phyloP scores from a whole-genome alignment of 92 coral and sea anemone genomes.

The Phenganax marumi region DNA sequence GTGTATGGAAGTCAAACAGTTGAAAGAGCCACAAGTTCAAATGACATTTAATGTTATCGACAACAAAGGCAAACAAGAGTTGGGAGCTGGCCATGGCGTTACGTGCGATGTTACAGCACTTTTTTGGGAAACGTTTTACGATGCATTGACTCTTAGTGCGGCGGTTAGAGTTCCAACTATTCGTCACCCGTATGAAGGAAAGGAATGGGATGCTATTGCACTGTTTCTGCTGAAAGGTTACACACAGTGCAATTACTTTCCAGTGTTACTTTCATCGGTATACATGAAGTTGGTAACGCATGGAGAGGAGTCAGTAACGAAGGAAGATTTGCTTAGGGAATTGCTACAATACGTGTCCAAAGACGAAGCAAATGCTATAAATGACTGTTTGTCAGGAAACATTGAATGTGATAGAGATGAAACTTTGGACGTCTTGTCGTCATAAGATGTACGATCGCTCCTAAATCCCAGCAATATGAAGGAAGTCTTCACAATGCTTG shows the following conservation, averaged over 20 bases:
- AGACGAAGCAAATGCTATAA: conserved; percentile 18
- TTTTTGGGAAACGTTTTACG: conserved; percentile 52
- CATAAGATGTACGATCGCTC: background rate
- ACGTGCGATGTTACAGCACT: conserved; percentile 32
- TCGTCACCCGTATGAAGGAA: conserved; percentile 42
- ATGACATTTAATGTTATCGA: conserved; percentile 3
- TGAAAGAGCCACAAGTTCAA: background rate
- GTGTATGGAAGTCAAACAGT: background rate
- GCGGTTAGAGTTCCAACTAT: conserved; percentile 51
- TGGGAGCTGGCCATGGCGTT: conserved; percentile 30
- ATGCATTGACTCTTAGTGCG: conserved; percentile 43
- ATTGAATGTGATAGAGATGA: conserved; percentile 16
- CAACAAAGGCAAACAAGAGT: conserved; percentile 5
- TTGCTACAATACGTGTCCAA: background rate
- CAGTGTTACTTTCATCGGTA: conserved; percentile 38
- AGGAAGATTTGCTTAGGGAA: background rate
- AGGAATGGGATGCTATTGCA: conserved; percentile 52
- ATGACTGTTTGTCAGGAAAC: conserved; percentile 14
- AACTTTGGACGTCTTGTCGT: background rate
- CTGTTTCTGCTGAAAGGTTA: conserved; percentile 45
- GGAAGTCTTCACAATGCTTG: conserved; percentile 10
- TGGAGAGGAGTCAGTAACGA: conserved; percentile 1
- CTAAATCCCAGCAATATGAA: background rate
- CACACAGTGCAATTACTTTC: conserved; percentile 45
- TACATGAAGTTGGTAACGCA: conserved; percentile 19